Evolutionary conservation across 2,888 invertebrate genomes (phyloP), one percentile per base, ranked within the genome.

Genomic region (Pherbina coryleti): DNA sequence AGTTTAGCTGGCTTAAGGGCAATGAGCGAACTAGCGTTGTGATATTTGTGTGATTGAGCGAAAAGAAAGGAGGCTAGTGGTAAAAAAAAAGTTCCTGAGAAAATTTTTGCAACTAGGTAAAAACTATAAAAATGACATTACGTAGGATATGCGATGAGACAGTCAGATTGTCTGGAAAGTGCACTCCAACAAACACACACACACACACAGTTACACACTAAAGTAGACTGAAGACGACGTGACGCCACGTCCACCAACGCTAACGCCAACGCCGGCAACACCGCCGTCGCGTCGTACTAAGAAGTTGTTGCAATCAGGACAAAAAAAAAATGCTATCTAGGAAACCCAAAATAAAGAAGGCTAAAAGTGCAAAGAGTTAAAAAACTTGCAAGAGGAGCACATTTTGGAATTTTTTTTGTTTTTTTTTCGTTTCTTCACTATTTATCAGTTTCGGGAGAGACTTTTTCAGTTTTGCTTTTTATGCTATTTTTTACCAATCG

Each of bases 101-200:
- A 76, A 53, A 17, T 74, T 76, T 74, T 73, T 67, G 53, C 76
- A 69, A 76, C 49, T 69, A 79, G 79, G 76, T 79, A 76, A 69
- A 79, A 73, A 76, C 76, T 66, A 70, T 74, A 76, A 79, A 79
- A 79, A 74, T 76, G 73, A 69, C 76, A 79, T 79, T 44, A 76
- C 67, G 67, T 76, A 78, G 51, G 76, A 78, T 78, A 49, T 37
- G 37, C 76, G 69, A 76, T 76, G 76, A 73, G 76, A 66, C 76
- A 76, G 73, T 79, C 79, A 67, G 69, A 76, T 73, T 73, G 79
- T 76, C 69, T 51, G 31, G 51, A 70, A 64, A 34, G 51, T 37
- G 49, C 17, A 62, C 57, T 34, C 66, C 34, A n/a, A 28, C 57
- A 60, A 44, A 28, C 51, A 76, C 31, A 14, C 31, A 28, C 60